These are phyloP conservation scores for Chelon auratus DNA, from an alignment of 2,797 vertebrate species.

Conservation along the genomic window DNA sequence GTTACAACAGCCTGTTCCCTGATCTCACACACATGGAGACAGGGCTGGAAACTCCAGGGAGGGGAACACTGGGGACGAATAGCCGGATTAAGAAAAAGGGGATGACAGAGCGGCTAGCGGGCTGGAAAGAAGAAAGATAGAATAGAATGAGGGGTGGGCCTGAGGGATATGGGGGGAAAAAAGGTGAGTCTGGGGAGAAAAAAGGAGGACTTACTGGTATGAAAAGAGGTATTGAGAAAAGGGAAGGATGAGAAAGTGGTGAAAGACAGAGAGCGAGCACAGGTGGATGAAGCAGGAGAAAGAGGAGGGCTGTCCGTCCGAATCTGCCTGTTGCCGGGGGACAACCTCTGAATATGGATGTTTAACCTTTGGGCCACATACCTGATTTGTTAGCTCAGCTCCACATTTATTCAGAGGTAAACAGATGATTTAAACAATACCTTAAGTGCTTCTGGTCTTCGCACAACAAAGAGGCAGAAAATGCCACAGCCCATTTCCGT, in stretches of 20 bases:
- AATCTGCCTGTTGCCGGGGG: conserved; percentile 56
- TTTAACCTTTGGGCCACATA: conserved; percentile 62
- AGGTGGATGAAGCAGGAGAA: conserved; percentile 55
- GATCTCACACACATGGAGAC: conserved; percentile 73
- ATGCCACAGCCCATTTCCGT: conserved; percentile 30
- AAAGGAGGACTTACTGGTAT: conserved; percentile 45
- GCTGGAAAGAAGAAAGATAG: conserved; percentile 58
- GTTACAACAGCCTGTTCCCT: conserved; percentile 80
- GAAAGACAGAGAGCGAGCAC: conserved; percentile 63
- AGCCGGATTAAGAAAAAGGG: conserved; percentile 70
- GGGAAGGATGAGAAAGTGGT: conserved; percentile 75
- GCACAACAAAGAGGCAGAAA: conserved; percentile 12
- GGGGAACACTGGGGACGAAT: conserved; percentile 58
- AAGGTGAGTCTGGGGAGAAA: conserved; percentile 18
- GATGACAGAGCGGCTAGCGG: conserved; percentile 52
- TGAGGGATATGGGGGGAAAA: conserved; percentile 25
- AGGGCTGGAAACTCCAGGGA: conserved; percentile 69
- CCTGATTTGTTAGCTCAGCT: conserved; percentile 40
- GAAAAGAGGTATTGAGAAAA: conserved; percentile 75
- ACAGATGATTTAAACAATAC: conserved; percentile 15
- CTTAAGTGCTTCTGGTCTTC: not conserved
- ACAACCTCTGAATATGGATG: conserved; percentile 47
- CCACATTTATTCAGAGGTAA: conserved; percentile 5
- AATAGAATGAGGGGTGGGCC: conserved; percentile 55
- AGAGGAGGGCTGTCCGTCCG: conserved; percentile 31